Evolutionary conservation across 2,888 invertebrate genomes (phyloP), one percentile per base, ranked within the genome.

Genomic region (Colostygia pectinataria): DNA sequence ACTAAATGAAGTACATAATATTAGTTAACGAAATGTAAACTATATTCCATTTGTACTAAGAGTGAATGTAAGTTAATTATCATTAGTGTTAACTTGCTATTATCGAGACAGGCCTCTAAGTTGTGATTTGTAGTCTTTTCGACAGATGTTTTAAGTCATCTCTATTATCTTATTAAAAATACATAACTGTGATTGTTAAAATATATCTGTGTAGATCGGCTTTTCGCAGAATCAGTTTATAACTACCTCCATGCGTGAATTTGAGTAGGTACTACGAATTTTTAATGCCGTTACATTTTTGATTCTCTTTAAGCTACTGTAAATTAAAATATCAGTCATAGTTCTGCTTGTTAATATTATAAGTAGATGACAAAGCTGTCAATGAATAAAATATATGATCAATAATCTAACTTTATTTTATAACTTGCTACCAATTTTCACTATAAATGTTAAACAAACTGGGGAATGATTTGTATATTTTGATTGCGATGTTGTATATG

Each of bases 81-180:
- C 78, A 80, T 71, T 83, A 81, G 78, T 69, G 66, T 75, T 71
- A 77, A 20, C 20, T 72, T 68, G 66, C 71, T 76, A 67, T 71
- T 51, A 71, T 71, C 69, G 70, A 74, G 71, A 78, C 80, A 72
- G 78, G 77, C 80, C 75, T 80, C 75, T 80, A 77, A 72, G 79
- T 85, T 85, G 85, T 87, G 83, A 85, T 78, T 80, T 71, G 80
- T 83, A 83, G 80, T 80, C 64, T 85, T 85, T 84, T 85, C 74
- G 80, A 84, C 71, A 80, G 65, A 70, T 78, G 70, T 83, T 82
- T 80, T 69, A 72, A 4, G 72, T 80, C 78, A 75, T 72, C 68
- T 77, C 72, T 78, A 74, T 74, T 73, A 71, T 74, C 75, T 70
- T 76, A 69, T 66, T 71, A 27, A 71, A 72, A 72, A 69, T 74